Evolutionary conservation across 2,113 vertebrate genomes (phyloP), one percentile per base, ranked within the genome.

Genomic region (Heterotilapia buettikoferi): DNA sequence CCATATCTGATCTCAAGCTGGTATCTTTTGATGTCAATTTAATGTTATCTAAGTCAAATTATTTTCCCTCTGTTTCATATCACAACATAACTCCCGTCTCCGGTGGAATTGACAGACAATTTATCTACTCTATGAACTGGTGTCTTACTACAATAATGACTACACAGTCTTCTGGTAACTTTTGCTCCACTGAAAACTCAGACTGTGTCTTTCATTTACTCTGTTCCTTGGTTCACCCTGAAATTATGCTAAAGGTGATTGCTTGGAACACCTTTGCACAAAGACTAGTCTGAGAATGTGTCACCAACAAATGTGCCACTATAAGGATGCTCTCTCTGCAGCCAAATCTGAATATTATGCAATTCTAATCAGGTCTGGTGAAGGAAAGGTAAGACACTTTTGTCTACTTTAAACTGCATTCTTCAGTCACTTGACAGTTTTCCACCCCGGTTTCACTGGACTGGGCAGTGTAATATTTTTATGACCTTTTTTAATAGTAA

Each of bases 211-310:
- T 54, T 53, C n/a, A 54, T 54, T 21, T 54, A 54, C 53, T 54
- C 53, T 21, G 53, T 54, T 54, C 53, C 53, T 54, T 54, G n/a
- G 52, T 54, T 54, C 52, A 54, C n/a, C 6, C n/a, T 54, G 52
- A 21, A 0, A 54, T 21, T 0, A 21, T 11, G n/a, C 52, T 54
- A 1, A 54, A 21, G 52, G 11, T 2, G n/a, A 54, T 12, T 57
- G 24, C 54, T 57, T 0, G 54, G 54, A 57, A 57, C 54, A 57
- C 54, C 19, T 57, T 57, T 57, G 54, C 54, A 57, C 54, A 57
- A 26, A 57, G 54, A 57, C 12, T 57, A 26, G 54, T 57, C 6
- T 57, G 24, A 26, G 54, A 6, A 26, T 26, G 2, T 57, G 54
- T 57, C 54, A 57, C 54, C 26, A 26, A 57, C 24, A 57, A 1